Evolutionary conservation across 2,113 vertebrate genomes (phyloP).

Genomic region (Pleuronectes platessa): DNA sequence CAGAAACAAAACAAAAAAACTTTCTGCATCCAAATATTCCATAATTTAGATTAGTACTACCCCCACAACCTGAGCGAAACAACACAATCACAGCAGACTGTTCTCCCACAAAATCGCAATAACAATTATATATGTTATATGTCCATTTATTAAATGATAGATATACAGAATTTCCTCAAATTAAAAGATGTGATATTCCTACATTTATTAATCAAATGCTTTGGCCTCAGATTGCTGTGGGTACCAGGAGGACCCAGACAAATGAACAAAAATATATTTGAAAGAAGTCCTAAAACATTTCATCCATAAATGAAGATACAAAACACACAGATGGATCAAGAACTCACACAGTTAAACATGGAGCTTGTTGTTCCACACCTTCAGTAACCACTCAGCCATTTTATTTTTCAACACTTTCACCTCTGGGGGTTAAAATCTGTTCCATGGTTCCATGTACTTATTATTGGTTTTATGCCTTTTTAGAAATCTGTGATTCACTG

Average conservation of each 20-base stretch:
- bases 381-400: conserved; percentile 64
- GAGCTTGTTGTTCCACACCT: conserved; percentile 79
- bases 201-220: neutral
- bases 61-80: too few relatives aligned
- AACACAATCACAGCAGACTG: too few relatives aligned
- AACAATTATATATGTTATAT: too few relatives aligned
- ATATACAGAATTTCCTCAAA: neutral
- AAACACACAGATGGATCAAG: neutral
- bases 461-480: neutral
- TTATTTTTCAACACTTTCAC: conserved; percentile 66
- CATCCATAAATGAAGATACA: neutral
- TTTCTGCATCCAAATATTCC: neutral
- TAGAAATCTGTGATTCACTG: neutral
- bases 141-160: neutral
- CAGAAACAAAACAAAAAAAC: too few relatives aligned
- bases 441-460: neutral
- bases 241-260: neutral
- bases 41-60: neutral
- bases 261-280: neutral
- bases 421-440: conserved; percentile 32
- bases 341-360: neutral
- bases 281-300: neutral
- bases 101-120: too few relatives aligned
- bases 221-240: neutral
- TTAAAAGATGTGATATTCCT: neutral